Evolutionary conservation across 2,888 invertebrate species (phyloP).

Genomic region (Dryocosmus kuriphilus): DNA sequence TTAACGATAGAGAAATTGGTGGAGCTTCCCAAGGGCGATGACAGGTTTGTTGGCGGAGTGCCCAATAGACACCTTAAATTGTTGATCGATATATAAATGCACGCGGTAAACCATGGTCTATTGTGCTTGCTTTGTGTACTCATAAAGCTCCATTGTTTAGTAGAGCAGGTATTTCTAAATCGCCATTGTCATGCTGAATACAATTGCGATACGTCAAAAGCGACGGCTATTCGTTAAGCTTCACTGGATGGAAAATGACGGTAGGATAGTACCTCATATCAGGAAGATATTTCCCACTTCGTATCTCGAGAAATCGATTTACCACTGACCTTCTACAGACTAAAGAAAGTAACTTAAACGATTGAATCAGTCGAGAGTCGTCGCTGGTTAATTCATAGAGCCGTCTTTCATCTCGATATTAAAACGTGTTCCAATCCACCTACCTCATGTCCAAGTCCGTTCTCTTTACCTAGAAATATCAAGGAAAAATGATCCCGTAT

Average conservation of each 20-base stretch:
- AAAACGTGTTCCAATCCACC: not conserved
- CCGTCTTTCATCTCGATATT: not conserved
- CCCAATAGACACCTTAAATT: constrained; percentile 30
- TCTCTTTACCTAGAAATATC: not conserved
- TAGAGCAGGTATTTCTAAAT: constrained; percentile 58
- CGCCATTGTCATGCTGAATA: constrained; percentile 59
- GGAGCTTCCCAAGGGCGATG: not conserved
- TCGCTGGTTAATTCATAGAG: not conserved
- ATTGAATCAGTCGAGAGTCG: not conserved
- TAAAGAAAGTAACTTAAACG: not conserved
- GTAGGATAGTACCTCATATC: not conserved
- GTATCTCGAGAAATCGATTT: not conserved
- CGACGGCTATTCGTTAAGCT: constrained; percentile 51
- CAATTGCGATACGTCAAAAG: constrained; percentile 57
- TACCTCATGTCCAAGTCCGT: not conserved
- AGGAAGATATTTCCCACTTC: not conserved
- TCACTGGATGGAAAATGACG: constrained; percentile 48
- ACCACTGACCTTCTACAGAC: not conserved
- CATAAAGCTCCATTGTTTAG: constrained; percentile 61
- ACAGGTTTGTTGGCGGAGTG: constrained; percentile 21
- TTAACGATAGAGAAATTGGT: not conserved
- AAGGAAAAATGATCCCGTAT: not conserved
- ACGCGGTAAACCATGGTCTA: constrained; percentile 47
- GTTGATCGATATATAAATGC: constrained; percentile 14
- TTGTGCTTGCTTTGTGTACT: constrained; percentile 57